Percentiles rank a stretch among this genome's conserved stretches.
Evolutionary conservation across 1,140 invertebrate genomes (phyloP).

Genomic region (Diabrotica virgifera): DNA sequence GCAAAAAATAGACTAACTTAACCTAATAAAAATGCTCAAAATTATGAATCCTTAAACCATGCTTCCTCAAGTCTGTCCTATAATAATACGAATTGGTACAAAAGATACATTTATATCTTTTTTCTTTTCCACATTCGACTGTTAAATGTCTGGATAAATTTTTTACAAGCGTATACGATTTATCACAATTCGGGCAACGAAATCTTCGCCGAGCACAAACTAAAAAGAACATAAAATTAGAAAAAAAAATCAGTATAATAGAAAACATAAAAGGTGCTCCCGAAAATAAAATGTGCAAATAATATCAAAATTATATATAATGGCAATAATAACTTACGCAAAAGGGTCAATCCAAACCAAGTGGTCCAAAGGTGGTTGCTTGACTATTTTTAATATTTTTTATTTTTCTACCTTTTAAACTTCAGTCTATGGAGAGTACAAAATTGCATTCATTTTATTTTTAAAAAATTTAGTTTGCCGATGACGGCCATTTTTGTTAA

Average conservation of each 20-base stretch:
- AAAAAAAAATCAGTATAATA: neutral
- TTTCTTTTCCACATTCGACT: constrained; percentile 55
- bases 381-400: too few relatives aligned
- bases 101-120: constrained; percentile 50
- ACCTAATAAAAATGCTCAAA: constrained; percentile 19
- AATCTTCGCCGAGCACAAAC: constrained; percentile 23
- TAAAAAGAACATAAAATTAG: neutral
- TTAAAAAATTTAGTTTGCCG: too few relatives aligned
- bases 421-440: too few relatives aligned
- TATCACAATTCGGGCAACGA: constrained; percentile 49
- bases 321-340: too few relatives aligned
- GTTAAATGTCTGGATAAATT: constrained; percentile 55
- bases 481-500: too few relatives aligned
- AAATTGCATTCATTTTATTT: too few relatives aligned
- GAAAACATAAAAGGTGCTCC: neutral
- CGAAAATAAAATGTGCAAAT: too few relatives aligned
- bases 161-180: constrained; percentile 52
- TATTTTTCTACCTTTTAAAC: too few relatives aligned
- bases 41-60: constrained; percentile 42
- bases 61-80: constrained; percentile 33
- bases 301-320: too few relatives aligned
- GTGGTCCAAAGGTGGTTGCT: too few relatives aligned
- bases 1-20: neutral
- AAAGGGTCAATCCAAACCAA: too few relatives aligned
- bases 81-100: constrained; percentile 44